Evolutionary conservation across 1,140 invertebrate species (phyloP).

Genomic region (Drosophila tani): DNA sequence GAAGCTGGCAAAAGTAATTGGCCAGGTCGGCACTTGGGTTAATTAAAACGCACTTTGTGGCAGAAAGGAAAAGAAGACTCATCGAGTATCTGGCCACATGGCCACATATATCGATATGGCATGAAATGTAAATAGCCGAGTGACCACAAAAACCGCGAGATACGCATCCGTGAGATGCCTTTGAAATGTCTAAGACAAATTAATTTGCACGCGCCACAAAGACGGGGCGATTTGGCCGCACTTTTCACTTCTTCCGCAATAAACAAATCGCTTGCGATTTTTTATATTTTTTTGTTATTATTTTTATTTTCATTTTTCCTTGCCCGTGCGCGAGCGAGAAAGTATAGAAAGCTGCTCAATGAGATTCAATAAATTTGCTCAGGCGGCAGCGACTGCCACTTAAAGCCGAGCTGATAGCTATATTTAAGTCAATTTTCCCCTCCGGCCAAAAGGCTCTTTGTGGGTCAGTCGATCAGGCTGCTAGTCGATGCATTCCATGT

Average conservation of each 20-base stretch:
- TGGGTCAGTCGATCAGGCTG: constrained; percentile 56
- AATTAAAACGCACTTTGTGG: constrained; percentile 69
- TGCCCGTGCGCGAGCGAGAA: constrained; percentile 39
- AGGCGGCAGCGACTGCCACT: constrained; percentile 70
- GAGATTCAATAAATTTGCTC: constrained; percentile 78
- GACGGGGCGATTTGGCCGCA: constrained; percentile 40
- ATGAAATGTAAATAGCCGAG: constrained; percentile 74
- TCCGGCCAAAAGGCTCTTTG: constrained; percentile 54
- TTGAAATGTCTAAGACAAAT: constrained; percentile 71
- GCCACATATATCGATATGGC: constrained; percentile 46
- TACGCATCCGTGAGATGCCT: constrained; percentile 79
- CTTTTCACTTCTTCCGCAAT: constrained; percentile 80
- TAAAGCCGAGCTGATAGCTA: constrained; percentile 74
- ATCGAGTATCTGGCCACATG: constrained; percentile 16
- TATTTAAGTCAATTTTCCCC: constrained; percentile 71
- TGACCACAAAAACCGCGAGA: constrained; percentile 72
- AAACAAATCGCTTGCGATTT: constrained; percentile 62
- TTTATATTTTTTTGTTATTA: background rate
- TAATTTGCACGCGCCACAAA: constrained; percentile 33
- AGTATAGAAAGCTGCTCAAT: constrained; percentile 80
- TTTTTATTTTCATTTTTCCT: constrained; percentile 9
- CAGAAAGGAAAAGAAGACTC: constrained; percentile 25
- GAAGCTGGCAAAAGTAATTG: constrained; percentile 64
- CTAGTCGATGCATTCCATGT: constrained; percentile 37
- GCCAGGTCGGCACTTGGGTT: constrained; percentile 58